Base-by-base conservation (phyloP, 2,888 invertebrate species). In the Odontocolon sp. region DNA sequence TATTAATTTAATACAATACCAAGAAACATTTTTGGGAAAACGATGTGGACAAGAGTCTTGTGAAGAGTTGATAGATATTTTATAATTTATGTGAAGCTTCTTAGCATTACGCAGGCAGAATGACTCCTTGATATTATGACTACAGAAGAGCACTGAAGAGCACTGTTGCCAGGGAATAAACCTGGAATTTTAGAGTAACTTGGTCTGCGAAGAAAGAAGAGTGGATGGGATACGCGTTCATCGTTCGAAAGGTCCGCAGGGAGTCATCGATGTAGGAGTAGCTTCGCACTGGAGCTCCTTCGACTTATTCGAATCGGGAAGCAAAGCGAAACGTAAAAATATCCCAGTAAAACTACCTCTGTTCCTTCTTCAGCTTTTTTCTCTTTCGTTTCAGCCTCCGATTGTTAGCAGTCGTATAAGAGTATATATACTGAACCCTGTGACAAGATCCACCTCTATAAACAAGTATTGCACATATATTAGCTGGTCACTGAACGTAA, bases 211-310 rank as follows among this genome's bases (percentile, higher is more conserved):
- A 66, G 73, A 33, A 14, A 23, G 71, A 77, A 59, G 68, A 69
- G 75, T 56, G 28, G 47, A 36, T 38, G 40, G 31, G 50, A 47
- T 66, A 71, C 69, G 47, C 80, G 70, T 72, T 80, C 63, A 64
- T 59, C 54, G 28, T 74, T 66, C n/a, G 64, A 78, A 76, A 64
- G 66, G 80, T 63, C 83, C 78, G 47, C 54, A 5, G 84, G 82
- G 80, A 78, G 77, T 80, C 76, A 64, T 59, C 16, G 28, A 31
- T 23, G 79, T 83, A 31, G 18, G 40, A 64, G 59, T 50, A 18
- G 47, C 31, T 54, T 61, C 61, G 31, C 9, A 52, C 42, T 14
- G 45, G 11, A 50, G 38, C 36, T 50, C 11, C 56, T 63, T 33
- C 21, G 64, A 69, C 57, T 45, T 63, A 57, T 69, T 42, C 31